These are phyloP conservation scores for Pygocentrus nattereri DNA, from an alignment of 2,797 vertebrate species.

Conservation along the genomic window DNA sequence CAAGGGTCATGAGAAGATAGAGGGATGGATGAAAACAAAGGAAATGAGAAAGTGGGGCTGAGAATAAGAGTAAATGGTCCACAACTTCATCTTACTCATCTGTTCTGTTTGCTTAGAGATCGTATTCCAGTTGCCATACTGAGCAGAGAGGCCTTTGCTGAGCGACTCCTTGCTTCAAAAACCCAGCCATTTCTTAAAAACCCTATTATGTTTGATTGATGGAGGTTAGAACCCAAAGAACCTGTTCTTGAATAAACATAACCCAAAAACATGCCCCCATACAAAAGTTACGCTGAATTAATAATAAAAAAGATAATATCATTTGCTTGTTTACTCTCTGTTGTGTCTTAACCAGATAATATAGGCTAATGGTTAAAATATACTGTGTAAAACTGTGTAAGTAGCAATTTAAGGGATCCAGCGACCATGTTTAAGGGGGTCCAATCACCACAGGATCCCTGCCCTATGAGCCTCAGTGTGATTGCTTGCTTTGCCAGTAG, in stretches of 20 bases:
- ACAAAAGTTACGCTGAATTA: too few relatives aligned
- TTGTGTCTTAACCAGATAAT: too few relatives aligned
- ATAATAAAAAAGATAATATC: too few relatives aligned
- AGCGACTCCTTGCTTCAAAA: background rate
- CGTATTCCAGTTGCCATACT: background rate
- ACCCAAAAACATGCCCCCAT: background rate
- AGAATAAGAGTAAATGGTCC: conserved; percentile 11
- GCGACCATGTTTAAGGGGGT: too few relatives aligned
- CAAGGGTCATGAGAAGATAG: conserved; percentile 43
- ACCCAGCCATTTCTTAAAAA: background rate
- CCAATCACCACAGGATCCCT: too few relatives aligned
- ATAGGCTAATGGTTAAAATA: too few relatives aligned
- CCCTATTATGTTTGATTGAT: too few relatives aligned
- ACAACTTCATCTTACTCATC: background rate
- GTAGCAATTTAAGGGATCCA: too few relatives aligned
- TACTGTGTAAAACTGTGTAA: too few relatives aligned
- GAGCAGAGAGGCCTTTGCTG: background rate
- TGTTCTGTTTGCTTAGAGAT: conserved; percentile 17
- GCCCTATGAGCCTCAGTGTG: too few relatives aligned
- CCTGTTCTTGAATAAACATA: background rate
- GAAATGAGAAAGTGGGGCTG: conserved; percentile 56
- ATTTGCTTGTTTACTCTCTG: too few relatives aligned
- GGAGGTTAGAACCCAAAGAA: background rate
- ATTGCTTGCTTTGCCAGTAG: too few relatives aligned
- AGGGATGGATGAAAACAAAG: conserved; percentile 58